A percentile compares a stretch with the other conserved stretches of the same genome.
These are phyloP conservation scores for Endomychus coccineus DNA, from an alignment of 2,888 invertebrate genomes.

Conservation along the genomic window DNA sequence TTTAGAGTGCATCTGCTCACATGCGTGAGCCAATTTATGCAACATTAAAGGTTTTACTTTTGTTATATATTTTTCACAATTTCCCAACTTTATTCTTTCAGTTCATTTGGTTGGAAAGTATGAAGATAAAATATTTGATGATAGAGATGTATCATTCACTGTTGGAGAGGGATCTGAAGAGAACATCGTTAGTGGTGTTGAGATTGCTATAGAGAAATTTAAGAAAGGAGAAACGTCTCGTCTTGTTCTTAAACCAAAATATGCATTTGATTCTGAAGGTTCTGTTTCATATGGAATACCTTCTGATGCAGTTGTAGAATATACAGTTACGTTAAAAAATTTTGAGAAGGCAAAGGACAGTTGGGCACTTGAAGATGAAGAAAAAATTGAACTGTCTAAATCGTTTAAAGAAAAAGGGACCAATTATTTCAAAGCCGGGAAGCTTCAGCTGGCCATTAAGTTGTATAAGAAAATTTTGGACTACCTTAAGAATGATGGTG, in stretches of 20 bases:
- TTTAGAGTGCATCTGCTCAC: too few species aligned
- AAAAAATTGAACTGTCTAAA: constrained; percentile 75
- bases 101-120: constrained; percentile 66
- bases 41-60: constrained; percentile 1
- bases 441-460: constrained; percentile 71
- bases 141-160: constrained; percentile 70
- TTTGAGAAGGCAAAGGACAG: constrained; percentile 78
- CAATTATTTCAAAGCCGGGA: constrained; percentile 74
- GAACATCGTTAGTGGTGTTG: constrained; percentile 74
- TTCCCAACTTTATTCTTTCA: constrained; percentile 47
- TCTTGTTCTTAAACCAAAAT: constrained; percentile 65
- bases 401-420: constrained; percentile 88
- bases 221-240: constrained; percentile 70
- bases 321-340: constrained; percentile 69
- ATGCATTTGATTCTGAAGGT: constrained; percentile 71
- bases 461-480: constrained; percentile 75
- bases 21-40: too few species aligned
- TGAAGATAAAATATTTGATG: constrained; percentile 65
- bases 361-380: constrained; percentile 73
- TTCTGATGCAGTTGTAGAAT: constrained; percentile 68
- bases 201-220: constrained; percentile 74
- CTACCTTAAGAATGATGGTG: constrained; percentile 54
- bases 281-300: constrained; percentile 68
- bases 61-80: constrained; percentile 3
- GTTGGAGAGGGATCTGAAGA: constrained; percentile 78